These are phyloP conservation scores for Hyphantria cunea DNA, from an alignment of 1,140 invertebrate genomes.

Conservation along the genomic window DNA sequence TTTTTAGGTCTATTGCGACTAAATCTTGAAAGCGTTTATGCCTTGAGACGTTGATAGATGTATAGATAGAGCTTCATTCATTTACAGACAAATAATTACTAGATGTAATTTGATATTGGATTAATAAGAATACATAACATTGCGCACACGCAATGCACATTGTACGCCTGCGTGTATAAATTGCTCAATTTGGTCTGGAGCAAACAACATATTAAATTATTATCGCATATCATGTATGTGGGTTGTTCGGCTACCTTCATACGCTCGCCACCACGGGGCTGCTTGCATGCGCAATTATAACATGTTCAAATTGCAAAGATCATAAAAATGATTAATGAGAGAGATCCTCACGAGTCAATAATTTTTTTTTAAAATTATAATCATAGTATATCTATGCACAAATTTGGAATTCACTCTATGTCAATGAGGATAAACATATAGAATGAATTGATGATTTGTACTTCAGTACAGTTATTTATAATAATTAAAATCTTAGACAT, in stretches of 20 bases:
- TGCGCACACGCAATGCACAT: slow-evolving; percentile 36
- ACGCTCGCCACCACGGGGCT: slow-evolving; percentile 51
- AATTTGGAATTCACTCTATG: too few relatives aligned
- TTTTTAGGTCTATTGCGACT: too few relatives aligned
- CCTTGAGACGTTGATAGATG: background rate
- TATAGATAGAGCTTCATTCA: background rate
- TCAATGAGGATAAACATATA: too few relatives aligned
- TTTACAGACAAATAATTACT: slow-evolving; percentile 38
- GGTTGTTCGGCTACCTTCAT: slow-evolving; percentile 50
- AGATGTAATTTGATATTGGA: slow-evolving; percentile 41
- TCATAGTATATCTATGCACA: too few relatives aligned
- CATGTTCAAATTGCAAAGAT: slow-evolving; percentile 1
- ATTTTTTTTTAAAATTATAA: too few relatives aligned
- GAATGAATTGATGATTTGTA: too few relatives aligned
- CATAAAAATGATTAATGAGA: background rate
- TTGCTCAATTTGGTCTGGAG: slow-evolving; percentile 70
- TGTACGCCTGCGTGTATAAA: slow-evolving; percentile 53
- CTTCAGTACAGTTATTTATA: too few relatives aligned
- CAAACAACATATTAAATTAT: slow-evolving; percentile 75
- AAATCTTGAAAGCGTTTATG: too few relatives aligned
- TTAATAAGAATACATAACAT: slow-evolving; percentile 58
- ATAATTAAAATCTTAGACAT: too few relatives aligned
- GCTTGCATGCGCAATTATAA: slow-evolving; percentile 14
- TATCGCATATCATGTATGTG: slow-evolving; percentile 52
- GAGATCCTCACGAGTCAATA: background rate